These are phyloP conservation scores for Macaria liturata DNA, from an alignment of 2,888 invertebrate genomes.

Conservation along the genomic window DNA sequence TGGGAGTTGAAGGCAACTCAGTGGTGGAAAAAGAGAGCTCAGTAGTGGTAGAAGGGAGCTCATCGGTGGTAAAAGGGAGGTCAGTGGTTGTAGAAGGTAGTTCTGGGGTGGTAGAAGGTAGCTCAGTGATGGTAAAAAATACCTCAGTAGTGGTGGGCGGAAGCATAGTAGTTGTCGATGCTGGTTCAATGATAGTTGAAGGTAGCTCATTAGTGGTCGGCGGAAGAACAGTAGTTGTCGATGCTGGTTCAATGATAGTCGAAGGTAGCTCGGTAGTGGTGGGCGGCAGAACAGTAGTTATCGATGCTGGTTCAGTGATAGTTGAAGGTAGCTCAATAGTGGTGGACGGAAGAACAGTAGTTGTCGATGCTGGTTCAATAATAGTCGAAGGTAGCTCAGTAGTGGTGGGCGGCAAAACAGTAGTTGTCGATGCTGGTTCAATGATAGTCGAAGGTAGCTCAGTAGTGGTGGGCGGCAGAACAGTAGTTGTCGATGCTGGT, in stretches of 20 bases:
- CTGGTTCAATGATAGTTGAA: not conserved
- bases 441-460: not conserved
- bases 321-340: not conserved
- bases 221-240: not conserved
- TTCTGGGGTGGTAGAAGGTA: too few relatives aligned
- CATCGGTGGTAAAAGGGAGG: not conserved
- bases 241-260: not conserved
- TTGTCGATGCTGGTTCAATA: not conserved
- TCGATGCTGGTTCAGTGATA: not conserved
- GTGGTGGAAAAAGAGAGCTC: not conserved
- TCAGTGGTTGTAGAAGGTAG: slow-evolving; percentile 1
- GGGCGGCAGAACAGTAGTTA: not conserved
- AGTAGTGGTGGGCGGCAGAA: too few relatives aligned
- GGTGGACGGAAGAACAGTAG: too few relatives aligned
- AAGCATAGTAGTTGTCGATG: not conserved
- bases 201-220: not conserved
- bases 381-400: not conserved
- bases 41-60: not conserved
- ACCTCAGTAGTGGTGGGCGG: not conserved
- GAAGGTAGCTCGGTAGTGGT: not conserved
- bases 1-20: not conserved
- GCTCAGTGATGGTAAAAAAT: too few relatives aligned
- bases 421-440: not conserved
- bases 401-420: too few relatives aligned
- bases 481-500: not conserved